Evolutionary conservation across 2,888 invertebrate genomes (phyloP), one percentile per base, ranked within the genome.

Genomic region (Ypsolopha scabrella): DNA sequence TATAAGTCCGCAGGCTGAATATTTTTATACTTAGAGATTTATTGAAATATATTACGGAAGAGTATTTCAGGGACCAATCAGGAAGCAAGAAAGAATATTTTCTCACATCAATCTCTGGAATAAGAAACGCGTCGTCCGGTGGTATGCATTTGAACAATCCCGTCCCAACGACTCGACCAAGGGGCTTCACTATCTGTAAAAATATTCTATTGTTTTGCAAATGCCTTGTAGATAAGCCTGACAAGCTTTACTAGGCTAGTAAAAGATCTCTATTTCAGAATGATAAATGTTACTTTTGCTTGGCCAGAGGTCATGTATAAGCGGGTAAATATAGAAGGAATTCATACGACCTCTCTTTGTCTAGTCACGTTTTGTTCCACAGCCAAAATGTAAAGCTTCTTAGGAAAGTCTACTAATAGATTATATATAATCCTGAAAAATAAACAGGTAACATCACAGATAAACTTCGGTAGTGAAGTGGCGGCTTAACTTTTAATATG

Each of bases 381-480:
- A 0, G 91, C 92, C 39, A 92, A 69, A 45, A 92, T 87, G 60
- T 90, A 92, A 9, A 88, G 82, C 52, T 87, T 81, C 57, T 71
- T 80, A 33, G 91, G 91, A 60, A 88, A 88, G 50, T 83, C 79
- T 57, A 70, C 67, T 50, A 89, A 61, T 52, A 88, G 61, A 55
- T 80, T 75, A 57, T 73, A 72, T 46, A 89, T 62, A 43, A 88
- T 83, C 64, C 88, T 88, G 71, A 51, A 75, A 68, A 55, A 39
- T 6, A 39, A 14, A 7, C 7, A 14, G 7, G 41, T 44, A 2
- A 0, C 24, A 6, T 52, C 57, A 34, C 50, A 53, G 9, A 35
- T 57, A 35, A 55, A 60, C 45, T 53, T 57, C 43, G 58, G 58
- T 6, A 60, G 58, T 11, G 54, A 24, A 24, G 24, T 24, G 24